These are phyloP conservation scores for Florisuga fusca DNA, from an alignment of 2,797 vertebrate species.

Conservation along the genomic window DNA sequence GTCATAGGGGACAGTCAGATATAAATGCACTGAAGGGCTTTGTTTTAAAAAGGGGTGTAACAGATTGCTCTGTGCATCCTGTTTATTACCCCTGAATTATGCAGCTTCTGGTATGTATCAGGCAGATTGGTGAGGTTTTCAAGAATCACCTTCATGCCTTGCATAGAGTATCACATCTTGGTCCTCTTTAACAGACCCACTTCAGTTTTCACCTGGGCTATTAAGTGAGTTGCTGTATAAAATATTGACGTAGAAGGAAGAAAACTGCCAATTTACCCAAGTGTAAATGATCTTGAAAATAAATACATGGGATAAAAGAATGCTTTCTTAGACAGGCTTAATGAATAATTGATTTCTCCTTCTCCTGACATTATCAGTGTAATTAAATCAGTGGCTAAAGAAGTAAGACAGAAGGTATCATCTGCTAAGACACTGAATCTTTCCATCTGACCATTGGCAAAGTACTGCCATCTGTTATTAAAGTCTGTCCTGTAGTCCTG, in stretches of 20 bases:
- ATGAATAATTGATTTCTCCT: slow-evolving; percentile 68
- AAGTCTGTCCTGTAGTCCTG: neutral
- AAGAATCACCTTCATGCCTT: neutral
- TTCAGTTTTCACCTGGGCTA: slow-evolving; percentile 7
- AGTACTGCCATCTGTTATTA: slow-evolving; percentile 41
- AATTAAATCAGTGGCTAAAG: slow-evolving; percentile 63
- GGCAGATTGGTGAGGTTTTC: neutral
- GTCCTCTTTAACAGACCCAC: neutral
- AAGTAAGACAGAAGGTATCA: slow-evolving; percentile 51
- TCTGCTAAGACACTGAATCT: slow-evolving; percentile 51
- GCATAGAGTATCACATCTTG: neutral
- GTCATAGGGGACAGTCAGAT: neutral
- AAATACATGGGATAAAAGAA: slow-evolving; percentile 40
- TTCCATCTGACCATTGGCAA: slow-evolving; percentile 16
- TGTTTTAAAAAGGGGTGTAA: neutral
- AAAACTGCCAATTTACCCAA: slow-evolving; percentile 40
- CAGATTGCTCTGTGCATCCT: neutral
- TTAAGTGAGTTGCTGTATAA: slow-evolving; percentile 41
- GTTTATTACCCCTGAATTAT: neutral
- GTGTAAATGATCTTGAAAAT: slow-evolving; percentile 71
- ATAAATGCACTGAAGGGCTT: neutral
- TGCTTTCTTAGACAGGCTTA: slow-evolving; percentile 17
- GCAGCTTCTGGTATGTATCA: neutral
- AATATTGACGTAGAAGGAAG: slow-evolving; percentile 25
- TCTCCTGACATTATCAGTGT: slow-evolving; percentile 36